Conservation (phyloP, 2,888 invertebrate genomes). For the Diarsia brunnea region DNA sequence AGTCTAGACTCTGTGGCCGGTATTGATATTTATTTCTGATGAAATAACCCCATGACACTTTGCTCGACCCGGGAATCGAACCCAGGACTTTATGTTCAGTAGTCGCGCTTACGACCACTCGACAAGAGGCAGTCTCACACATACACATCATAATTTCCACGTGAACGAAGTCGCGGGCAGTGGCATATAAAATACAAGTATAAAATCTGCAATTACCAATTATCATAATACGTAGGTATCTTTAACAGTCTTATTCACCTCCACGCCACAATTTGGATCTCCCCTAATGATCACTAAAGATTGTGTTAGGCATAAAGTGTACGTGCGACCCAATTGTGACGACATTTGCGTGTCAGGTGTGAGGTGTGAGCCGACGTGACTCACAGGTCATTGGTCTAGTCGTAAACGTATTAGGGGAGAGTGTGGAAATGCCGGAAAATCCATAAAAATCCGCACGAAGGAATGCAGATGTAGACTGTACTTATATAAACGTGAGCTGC, state of each 20-base stretch:
- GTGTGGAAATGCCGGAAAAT: constrained; percentile 45
- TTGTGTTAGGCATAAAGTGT: constrained; percentile 64
- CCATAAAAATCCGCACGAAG: not conserved
- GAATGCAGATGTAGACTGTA: not conserved
- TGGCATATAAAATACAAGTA: not conserved
- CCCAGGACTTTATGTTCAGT: too few species aligned
- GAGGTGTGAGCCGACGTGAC: constrained; percentile 63
- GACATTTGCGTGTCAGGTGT: constrained; percentile 62
- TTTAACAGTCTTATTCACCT: not conserved
- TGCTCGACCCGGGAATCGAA: too few species aligned
- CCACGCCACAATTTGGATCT: constrained; percentile 5
- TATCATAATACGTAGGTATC: constrained; percentile 4
- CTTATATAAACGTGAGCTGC: not conserved
- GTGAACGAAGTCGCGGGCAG: too few species aligned
- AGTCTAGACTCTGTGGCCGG: too few species aligned
- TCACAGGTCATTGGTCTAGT: constrained; percentile 78
- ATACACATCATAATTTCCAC: too few species aligned
- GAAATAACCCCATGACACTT: too few species aligned
- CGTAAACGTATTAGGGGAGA: constrained; percentile 69
- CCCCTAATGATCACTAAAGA: constrained; percentile 45
- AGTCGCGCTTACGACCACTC: too few species aligned
- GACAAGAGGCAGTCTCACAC: too few species aligned
- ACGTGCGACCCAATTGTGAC: constrained; percentile 81
- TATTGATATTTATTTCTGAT: too few species aligned
- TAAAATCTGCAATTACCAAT: not conserved